phyloP scores from a whole-genome alignment of 2,113 vertebrate genomes.

The Channa argus region DNA sequence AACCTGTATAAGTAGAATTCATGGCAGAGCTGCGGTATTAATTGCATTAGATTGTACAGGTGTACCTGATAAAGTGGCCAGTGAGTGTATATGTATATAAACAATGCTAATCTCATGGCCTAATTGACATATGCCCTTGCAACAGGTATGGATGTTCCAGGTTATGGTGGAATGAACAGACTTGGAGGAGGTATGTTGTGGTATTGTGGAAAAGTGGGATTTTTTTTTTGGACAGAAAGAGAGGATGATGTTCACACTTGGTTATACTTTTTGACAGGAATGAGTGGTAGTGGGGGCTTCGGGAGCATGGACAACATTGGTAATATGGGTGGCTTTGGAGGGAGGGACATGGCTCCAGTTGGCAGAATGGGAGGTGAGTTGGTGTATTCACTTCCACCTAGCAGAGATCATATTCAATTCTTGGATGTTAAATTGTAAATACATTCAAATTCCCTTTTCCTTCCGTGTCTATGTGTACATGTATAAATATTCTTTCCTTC shows the following conservation, averaged over 20 bases:
- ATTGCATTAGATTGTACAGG: too few relatives aligned
- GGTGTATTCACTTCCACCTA: not conserved
- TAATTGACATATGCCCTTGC: not conserved
- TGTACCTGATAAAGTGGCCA: too few relatives aligned
- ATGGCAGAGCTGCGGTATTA: too few relatives aligned
- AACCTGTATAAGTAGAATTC: too few relatives aligned
- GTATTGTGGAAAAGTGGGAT: not conserved
- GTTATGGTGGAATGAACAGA: constrained; percentile 92
- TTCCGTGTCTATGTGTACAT: too few relatives aligned
- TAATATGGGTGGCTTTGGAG: constrained; percentile 91
- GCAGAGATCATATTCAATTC: not conserved
- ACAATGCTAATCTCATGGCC: not conserved
- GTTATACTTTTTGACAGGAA: constrained; percentile 82
- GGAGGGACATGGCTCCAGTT: constrained; percentile 85
- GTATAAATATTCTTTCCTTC: not conserved
- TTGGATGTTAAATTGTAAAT: not conserved
- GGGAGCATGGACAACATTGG: constrained; percentile 92
- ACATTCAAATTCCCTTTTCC: too few relatives aligned
- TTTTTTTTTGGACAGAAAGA: not conserved
- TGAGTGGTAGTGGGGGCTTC: constrained; percentile 83
- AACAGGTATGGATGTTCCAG: constrained; percentile 90
- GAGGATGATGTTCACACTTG: not conserved
- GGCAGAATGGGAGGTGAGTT: constrained; percentile 92
- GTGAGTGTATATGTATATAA: too few relatives aligned
- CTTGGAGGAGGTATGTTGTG: constrained; percentile 84